Evolutionary conservation across 2,888 invertebrate genomes (phyloP).

Genomic region (Hylaea fasciaria): DNA sequence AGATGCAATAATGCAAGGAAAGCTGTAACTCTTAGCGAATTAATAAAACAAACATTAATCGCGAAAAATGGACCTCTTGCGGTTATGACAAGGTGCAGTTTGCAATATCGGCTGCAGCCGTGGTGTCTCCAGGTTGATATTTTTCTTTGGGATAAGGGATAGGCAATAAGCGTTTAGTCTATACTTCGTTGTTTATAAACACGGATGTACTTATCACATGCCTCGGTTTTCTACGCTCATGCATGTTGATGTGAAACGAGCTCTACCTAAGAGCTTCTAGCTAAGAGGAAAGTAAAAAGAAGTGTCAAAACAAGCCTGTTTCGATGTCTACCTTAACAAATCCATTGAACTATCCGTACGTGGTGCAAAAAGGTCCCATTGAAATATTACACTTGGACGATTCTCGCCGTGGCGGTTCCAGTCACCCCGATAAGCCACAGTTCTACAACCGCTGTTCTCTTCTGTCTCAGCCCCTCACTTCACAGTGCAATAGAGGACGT

Average conservation of each 20-base stretch:
- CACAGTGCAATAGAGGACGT: constrained; percentile 55
- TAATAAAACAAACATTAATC: constrained; percentile 49
- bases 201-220: too few species aligned
- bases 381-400: too few species aligned
- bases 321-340: too few species aligned
- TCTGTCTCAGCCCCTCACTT: constrained; percentile 33
- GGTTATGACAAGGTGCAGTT: constrained; percentile 55
- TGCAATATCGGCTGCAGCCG: constrained; percentile 48
- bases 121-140: constrained; percentile 20
- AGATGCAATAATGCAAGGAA: constrained; percentile 35
- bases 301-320: too few species aligned
- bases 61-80: constrained; percentile 47
- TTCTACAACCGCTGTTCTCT: constrained; percentile 9
- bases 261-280: too few species aligned
- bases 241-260: too few species aligned
- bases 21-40: constrained; percentile 44
- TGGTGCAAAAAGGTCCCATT: too few species aligned
- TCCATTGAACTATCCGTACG: too few species aligned
- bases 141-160: constrained; percentile 2
- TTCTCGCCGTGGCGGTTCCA: too few species aligned
- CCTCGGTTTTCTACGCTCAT: too few species aligned
- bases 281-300: too few species aligned
- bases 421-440: background rate
- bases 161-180: background rate
- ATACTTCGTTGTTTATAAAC: too few species aligned